Conservation (phyloP, 2,113 vertebrate genomes). For the Cygnus atratus region DNA sequence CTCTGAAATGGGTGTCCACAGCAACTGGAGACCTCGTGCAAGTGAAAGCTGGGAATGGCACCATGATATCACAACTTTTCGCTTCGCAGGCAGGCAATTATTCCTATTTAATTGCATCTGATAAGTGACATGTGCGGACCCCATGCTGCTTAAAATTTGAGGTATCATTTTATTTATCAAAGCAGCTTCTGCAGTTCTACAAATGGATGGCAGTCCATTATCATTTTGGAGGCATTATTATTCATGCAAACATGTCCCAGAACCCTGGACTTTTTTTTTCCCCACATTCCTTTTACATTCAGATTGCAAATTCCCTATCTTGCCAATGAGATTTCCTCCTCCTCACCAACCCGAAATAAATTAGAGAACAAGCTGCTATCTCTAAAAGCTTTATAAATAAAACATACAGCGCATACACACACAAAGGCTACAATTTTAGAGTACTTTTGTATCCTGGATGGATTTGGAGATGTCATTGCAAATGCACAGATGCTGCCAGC, state of each 20-base stretch:
- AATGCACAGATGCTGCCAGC: conserved; percentile 41
- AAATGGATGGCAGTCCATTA: conserved; percentile 61
- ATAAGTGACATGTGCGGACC: conserved; percentile 25
- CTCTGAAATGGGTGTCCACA: background rate
- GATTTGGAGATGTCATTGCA: conserved; percentile 46
- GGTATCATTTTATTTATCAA: conserved; percentile 43
- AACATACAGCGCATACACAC: conserved; percentile 34
- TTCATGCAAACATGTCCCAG: conserved; percentile 30
- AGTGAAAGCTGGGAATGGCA: background rate
- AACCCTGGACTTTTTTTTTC: conserved; percentile 8
- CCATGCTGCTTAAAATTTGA: conserved; percentile 43
- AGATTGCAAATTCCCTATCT: conserved; percentile 49
- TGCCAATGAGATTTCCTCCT: conserved; percentile 63
- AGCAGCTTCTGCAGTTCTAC: conserved; percentile 36
- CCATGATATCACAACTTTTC: background rate
- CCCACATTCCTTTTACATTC: conserved; percentile 26
- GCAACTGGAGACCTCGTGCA: background rate
- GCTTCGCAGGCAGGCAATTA: conserved; percentile 32
- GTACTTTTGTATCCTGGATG: conserved; percentile 37
- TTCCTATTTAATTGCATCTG: conserved; percentile 53
- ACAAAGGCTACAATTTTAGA: conserved; percentile 55
- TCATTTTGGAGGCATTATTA: conserved; percentile 59
- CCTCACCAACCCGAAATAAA: conserved; percentile 62
- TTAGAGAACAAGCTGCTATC: conserved; percentile 59
- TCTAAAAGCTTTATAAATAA: conserved; percentile 71